A percentile compares a stretch with the other conserved stretches of the same genome.
Evolutionary conservation across 2,888 invertebrate genomes (phyloP).

Genomic region (Caenorhabditis auriculariae): DNA sequence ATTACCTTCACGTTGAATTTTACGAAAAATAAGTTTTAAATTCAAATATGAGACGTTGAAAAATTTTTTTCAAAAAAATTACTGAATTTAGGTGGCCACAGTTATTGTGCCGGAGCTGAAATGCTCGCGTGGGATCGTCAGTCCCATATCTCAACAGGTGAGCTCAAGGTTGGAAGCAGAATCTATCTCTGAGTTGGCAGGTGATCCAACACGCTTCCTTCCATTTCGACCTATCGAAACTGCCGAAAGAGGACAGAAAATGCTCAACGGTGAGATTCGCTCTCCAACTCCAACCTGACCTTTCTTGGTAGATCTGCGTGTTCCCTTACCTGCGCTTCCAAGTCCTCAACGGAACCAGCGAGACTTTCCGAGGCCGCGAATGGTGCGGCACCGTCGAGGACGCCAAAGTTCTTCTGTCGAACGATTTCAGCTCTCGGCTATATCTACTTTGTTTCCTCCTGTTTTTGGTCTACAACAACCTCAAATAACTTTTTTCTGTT

Average conservation of each 20-base stretch:
- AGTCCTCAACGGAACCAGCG: slow-evolving; percentile 22
- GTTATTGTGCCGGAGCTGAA: slow-evolving; percentile 50
- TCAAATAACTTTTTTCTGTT: too few species aligned
- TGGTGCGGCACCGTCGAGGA: slow-evolving; percentile 57
- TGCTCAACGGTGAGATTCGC: slow-evolving; percentile 23
- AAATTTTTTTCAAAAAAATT: slow-evolving; percentile 1
- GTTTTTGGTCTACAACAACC: background rate
- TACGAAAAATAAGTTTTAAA: background rate
- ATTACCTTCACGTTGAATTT: background rate
- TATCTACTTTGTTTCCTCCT: background rate
- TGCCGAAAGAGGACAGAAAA: slow-evolving; percentile 30
- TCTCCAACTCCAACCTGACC: too few species aligned
- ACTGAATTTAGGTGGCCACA: slow-evolving; percentile 41
- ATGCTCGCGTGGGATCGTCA: slow-evolving; percentile 41
- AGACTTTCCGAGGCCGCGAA: slow-evolving; percentile 47
- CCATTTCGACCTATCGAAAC: slow-evolving; percentile 41
- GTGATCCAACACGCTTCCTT: slow-evolving; percentile 43
- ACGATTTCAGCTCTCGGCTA: background rate
- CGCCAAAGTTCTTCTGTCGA: slow-evolving; percentile 26
- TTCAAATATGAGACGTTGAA: background rate
- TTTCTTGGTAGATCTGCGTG: slow-evolving; percentile 45
- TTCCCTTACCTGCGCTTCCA: slow-evolving; percentile 55
- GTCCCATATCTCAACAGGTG: slow-evolving; percentile 45
- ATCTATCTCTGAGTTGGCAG: too few species aligned
- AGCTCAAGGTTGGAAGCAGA: too few species aligned